These are phyloP conservation scores for Esperia sulphurella DNA, from an alignment of 2,888 invertebrate genomes.

Conservation along the genomic window DNA sequence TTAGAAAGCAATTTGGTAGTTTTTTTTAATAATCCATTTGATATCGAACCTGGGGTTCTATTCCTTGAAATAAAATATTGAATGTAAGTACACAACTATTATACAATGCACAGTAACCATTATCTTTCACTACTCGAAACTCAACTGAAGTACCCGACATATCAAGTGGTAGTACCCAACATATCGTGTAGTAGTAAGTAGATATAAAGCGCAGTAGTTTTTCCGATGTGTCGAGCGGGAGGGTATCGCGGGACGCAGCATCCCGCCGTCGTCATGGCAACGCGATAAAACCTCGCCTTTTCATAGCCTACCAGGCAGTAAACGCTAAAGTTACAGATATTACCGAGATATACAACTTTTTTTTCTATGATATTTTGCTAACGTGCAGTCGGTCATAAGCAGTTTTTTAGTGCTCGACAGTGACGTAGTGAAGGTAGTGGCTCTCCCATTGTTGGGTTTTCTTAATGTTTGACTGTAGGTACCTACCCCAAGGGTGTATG, in stretches of 20 bases:
- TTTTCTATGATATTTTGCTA: too few species aligned
- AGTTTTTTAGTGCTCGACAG: too few species aligned
- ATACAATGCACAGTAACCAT: not conserved
- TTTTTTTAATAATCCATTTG: too few species aligned
- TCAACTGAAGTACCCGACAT: slow-evolving; percentile 30
- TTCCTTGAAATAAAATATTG: too few species aligned
- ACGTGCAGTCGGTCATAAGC: too few species aligned
- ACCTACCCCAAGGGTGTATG: too few species aligned
- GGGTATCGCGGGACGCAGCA: slow-evolving; percentile 68
- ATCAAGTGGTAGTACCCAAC: slow-evolving; percentile 34
- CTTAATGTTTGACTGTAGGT: too few species aligned
- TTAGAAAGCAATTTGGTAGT: too few species aligned
- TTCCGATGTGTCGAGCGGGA: slow-evolving; percentile 59
- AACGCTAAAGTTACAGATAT: slow-evolving; percentile 40
- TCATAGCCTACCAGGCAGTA: slow-evolving; percentile 67
- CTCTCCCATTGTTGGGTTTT: too few species aligned
- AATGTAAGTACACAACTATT: not conserved
- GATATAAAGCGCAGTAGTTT: slow-evolving; percentile 60
- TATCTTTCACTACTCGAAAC: slow-evolving; percentile 28
- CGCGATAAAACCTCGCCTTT: slow-evolving; percentile 79
- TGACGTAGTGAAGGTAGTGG: too few species aligned
- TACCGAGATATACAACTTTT: too few species aligned
- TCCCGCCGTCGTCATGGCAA: slow-evolving; percentile 70
- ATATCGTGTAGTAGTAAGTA: slow-evolving; percentile 44
- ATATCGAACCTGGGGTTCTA: too few species aligned